phyloP scores from a whole-genome alignment of 2,113 vertebrate genomes.

The Chionomys nivalis region DNA sequence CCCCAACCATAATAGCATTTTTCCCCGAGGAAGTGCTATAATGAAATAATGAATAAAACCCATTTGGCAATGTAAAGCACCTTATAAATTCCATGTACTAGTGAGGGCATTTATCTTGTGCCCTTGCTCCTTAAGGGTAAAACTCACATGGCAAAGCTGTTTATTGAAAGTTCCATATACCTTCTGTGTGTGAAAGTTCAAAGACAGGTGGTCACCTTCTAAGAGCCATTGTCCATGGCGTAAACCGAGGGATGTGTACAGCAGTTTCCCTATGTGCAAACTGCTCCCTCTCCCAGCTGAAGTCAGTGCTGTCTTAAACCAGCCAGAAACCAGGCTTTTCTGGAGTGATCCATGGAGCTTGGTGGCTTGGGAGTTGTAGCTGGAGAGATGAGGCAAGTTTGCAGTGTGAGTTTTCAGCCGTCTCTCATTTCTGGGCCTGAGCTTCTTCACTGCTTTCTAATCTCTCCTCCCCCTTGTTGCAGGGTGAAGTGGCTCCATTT shows the following conservation, averaged over 20 bases:
- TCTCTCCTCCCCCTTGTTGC: constrained; percentile 59
- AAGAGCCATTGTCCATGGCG: constrained; percentile 58
- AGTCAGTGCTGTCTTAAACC: constrained; percentile 11
- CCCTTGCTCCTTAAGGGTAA: constrained; percentile 63
- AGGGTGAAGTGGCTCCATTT: constrained; percentile 92
- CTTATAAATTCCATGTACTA: constrained; percentile 56
- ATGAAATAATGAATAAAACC: constrained; percentile 72
- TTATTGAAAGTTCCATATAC: constrained; percentile 33
- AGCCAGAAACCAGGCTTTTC: constrained; percentile 67
- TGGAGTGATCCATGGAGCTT: constrained; percentile 61
- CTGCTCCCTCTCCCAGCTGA: constrained; percentile 17
- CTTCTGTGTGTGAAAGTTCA: constrained; percentile 70
- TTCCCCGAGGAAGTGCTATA: constrained; percentile 46
- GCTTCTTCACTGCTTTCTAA: constrained; percentile 57
- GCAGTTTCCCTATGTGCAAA: constrained; percentile 64
- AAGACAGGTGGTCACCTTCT: constrained; percentile 57
- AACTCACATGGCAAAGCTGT: constrained; percentile 52
- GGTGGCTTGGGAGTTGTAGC: constrained; percentile 63
- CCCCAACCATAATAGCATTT: constrained; percentile 29
- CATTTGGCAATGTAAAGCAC: constrained; percentile 55
- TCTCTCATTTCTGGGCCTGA: constrained; percentile 67
- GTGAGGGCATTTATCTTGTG: constrained; percentile 63
- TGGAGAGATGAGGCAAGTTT: constrained; percentile 59
- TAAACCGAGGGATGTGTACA: constrained; percentile 60
- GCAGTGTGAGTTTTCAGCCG: constrained; percentile 57